These are phyloP conservation scores for Pterocles orientalis DNA, from an alignment of 2,113 vertebrate species.

Conservation along the genomic window DNA sequence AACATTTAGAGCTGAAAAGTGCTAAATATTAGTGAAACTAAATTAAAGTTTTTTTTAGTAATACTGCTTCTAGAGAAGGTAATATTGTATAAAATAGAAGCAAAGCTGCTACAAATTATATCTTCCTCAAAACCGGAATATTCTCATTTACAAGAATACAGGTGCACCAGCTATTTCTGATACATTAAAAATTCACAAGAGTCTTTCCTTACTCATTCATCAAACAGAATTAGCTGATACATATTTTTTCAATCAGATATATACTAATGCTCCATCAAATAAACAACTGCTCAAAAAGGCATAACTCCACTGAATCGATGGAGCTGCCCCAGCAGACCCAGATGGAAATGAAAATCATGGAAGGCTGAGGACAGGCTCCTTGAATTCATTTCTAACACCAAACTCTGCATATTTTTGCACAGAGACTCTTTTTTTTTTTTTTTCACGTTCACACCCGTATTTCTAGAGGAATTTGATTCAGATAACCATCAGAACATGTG, in stretches of 20 bases:
- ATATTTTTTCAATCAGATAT: background rate
- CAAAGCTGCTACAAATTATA: background rate
- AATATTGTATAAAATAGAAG: background rate
- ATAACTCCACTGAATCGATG: background rate
- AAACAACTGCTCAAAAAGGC: background rate
- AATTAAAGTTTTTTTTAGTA: background rate
- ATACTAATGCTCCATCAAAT: background rate
- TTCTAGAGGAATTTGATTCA: background rate
- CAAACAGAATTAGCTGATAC: background rate
- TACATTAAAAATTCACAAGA: background rate
- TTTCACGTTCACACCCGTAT: background rate
- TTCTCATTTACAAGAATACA: background rate
- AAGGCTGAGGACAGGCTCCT: background rate
- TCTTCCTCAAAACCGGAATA: background rate
- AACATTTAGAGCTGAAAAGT: background rate
- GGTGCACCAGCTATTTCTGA: background rate
- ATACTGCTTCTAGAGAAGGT: background rate
- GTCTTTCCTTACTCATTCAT: background rate
- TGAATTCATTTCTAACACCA: background rate
- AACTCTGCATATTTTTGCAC: background rate
- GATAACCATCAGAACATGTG: background rate
- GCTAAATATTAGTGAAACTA: background rate
- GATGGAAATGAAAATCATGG: background rate
- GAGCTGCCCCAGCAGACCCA: background rate
- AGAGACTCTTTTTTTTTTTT: background rate